Evolutionary conservation across 2,797 vertebrate species (phyloP).

Genomic region (Poliocrania exsul): DNA sequence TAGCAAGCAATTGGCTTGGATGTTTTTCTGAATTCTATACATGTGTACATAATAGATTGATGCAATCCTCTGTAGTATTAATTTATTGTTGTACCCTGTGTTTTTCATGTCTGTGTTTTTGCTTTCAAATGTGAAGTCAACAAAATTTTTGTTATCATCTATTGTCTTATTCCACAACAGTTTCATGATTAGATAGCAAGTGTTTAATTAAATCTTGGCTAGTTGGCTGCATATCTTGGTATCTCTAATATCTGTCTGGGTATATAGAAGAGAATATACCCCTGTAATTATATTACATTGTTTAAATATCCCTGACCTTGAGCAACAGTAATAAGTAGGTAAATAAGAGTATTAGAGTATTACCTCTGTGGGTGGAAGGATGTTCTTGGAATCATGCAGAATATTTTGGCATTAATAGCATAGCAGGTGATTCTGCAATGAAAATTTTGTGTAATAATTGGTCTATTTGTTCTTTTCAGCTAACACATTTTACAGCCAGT

Average conservation of each 20-base stretch:
- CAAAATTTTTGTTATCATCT: neutral
- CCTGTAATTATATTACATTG: neutral
- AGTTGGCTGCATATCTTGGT: neutral
- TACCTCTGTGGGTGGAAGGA: neutral
- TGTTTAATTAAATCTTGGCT: neutral
- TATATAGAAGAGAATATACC: neutral
- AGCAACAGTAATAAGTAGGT: neutral
- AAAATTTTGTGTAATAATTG: neutral
- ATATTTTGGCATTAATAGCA: neutral
- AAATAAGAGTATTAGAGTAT: neutral
- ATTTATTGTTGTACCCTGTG: neutral
- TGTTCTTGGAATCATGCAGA: neutral
- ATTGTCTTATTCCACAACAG: neutral
- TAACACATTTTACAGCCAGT: neutral
- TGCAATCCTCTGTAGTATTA: neutral
- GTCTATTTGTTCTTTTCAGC: neutral
- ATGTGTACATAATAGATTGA: rapidly evolving
- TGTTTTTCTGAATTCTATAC: neutral
- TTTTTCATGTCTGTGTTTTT: neutral
- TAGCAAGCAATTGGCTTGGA: neutral
- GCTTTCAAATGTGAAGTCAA: neutral
- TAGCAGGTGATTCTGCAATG: neutral
- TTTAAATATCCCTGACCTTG: neutral
- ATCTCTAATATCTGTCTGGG: neutral
- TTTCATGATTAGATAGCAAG: neutral